Evolutionary conservation across 2,113 vertebrate species (phyloP).

Genomic region (Rafetus swinhoei): DNA sequence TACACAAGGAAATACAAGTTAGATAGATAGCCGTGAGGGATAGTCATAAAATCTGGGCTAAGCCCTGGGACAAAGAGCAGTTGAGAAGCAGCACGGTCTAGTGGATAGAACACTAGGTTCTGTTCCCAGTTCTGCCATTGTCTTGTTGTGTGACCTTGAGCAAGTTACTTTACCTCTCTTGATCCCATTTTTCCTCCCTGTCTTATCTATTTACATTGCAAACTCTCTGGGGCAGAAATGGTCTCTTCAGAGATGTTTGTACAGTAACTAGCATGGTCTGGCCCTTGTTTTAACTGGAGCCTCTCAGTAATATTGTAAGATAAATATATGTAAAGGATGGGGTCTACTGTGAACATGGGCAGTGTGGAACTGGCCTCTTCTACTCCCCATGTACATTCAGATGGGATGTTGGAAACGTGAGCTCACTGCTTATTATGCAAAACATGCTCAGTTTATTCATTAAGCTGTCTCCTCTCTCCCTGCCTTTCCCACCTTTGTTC

Average conservation of each 20-base stretch:
- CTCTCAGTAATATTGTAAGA: neutral
- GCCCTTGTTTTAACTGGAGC: neutral
- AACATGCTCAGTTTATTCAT: neutral
- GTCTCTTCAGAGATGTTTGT: neutral
- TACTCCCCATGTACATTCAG: neutral
- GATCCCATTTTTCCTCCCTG: neutral
- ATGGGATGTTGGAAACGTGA: neutral
- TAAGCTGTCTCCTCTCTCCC: neutral
- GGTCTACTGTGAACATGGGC: neutral
- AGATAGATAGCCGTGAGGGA: neutral
- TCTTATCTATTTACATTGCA: neutral
- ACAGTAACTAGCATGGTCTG: neutral
- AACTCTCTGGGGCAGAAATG: neutral
- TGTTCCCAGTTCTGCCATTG: neutral
- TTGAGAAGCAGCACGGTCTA: neutral
- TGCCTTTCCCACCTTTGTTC: neutral
- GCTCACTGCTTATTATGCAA: constrained; percentile 4
- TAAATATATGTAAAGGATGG: neutral
- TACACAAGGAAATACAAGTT: neutral
- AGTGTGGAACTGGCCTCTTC: neutral
- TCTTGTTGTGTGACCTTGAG: neutral
- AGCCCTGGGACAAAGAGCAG: neutral
- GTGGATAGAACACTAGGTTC: neutral
- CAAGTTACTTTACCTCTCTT: neutral
- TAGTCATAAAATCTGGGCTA: neutral